Evolutionary conservation across 2,797 vertebrate species (phyloP), one percentile per base, ranked within the genome.

Genomic region (Myoxocephalus aenaeus): DNA sequence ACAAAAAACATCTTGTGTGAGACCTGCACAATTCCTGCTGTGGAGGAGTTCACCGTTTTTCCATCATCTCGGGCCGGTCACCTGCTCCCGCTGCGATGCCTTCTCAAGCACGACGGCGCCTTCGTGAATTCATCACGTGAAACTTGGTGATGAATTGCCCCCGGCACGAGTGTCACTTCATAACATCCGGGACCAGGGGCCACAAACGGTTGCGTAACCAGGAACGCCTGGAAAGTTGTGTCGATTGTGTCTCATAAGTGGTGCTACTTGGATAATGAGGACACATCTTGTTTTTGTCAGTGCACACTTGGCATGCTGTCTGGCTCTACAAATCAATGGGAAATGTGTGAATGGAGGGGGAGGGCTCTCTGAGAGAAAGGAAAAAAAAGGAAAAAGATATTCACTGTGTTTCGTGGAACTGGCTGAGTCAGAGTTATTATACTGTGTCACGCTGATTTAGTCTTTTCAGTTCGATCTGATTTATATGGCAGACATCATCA

Each of bases 61-160:
- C 1, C 38, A 22, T 17, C 50, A 64, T 57, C 29, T 78, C 38
- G 20, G 27, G 42, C 38, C 51, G 8, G 46, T 58, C 51, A 71
- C 27, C 65, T 59, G 66, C 77, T 48, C 59, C 32, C 20, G 7
- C 75, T 74, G 56, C 38, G 68, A 56, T 68, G 70, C 50, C 15
- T 80, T n/a, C 70, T 89, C 73, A 75, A 72, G 81, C 82, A 77
- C 79, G 81, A 81, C 58, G 56, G 76, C n/a, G 1, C 73, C 70
- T 87, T 27, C 25, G 25, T 27, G 25, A 27, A 27, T 27, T 90
- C 89, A 92, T 91, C 85, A 27, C 89, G 91, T 91, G 77, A 93
- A 93, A 90, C 81, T 42, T 83, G 4, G 46, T 87, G 85, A 92
- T 93, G 87, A 90, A 87, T 87, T 54, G 72, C 85, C 86, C 64